Evolutionary conservation across 2,888 invertebrate genomes (phyloP).

Genomic region (Agrochola macilenta): DNA sequence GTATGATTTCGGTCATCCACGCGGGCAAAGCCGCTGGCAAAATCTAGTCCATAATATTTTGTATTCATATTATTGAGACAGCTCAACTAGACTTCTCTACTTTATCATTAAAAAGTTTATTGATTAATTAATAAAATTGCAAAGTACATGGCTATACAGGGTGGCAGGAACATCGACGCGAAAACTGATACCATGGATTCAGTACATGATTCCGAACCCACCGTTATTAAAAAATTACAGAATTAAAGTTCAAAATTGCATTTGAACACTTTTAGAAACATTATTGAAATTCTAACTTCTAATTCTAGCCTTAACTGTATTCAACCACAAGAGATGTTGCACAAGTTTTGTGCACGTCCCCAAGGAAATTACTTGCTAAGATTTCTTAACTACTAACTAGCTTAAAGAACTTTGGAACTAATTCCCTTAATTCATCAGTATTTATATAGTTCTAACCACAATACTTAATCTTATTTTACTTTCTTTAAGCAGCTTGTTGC

Average conservation of each 20-base stretch:
- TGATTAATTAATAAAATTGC: neutral
- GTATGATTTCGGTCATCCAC: too few relatives aligned
- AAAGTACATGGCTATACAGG: neutral
- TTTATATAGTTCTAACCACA: slow-evolving; percentile 23
- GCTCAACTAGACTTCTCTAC: neutral
- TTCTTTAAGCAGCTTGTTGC: neutral
- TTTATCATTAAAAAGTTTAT: neutral
- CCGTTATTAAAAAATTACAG: neutral
- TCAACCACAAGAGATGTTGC: slow-evolving; percentile 30
- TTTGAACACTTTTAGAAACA: neutral
- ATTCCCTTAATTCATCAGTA: slow-evolving; percentile 26
- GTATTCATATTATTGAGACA: neutral
- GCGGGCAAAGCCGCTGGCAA: too few relatives aligned
- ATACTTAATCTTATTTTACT: neutral
- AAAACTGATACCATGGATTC: too few relatives aligned
- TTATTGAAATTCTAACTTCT: slow-evolving; percentile 1
- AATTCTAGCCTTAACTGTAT: slow-evolving; percentile 1
- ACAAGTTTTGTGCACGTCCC: slow-evolving; percentile 21
- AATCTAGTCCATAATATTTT: too few relatives aligned
- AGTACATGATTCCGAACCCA: too few relatives aligned
- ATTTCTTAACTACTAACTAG: slow-evolving; percentile 27
- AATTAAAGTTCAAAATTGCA: neutral
- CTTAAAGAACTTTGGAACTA: slow-evolving; percentile 29
- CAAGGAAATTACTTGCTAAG: slow-evolving; percentile 43
- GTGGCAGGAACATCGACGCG: too few relatives aligned